Evolutionary conservation across 2,888 invertebrate species (phyloP).

Genomic region (Spisula solida): DNA sequence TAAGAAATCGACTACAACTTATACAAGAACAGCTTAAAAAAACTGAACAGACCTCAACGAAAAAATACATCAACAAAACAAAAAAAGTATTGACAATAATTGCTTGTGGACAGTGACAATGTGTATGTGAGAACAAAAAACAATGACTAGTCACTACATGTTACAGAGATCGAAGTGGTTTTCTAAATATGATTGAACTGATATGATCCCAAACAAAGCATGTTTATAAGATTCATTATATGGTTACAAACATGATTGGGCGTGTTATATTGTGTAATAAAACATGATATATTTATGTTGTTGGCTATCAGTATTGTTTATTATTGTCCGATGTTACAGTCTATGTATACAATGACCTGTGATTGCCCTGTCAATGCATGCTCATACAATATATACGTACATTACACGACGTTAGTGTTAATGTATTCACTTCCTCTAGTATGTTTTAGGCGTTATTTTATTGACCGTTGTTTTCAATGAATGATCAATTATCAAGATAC

Average conservation of each 20-base stretch:
- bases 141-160: too few species aligned
- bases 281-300: slow-evolving; percentile 9
- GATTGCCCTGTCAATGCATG: background rate
- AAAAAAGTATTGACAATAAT: too few species aligned
- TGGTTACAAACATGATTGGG: background rate
- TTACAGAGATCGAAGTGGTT: too few species aligned
- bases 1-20: too few species aligned
- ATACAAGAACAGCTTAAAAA: too few species aligned
- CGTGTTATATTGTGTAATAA: background rate
- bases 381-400: background rate
- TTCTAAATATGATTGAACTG: background rate
- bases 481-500: too few species aligned
- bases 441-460: background rate
- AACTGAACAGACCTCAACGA: too few species aligned
- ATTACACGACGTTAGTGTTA: background rate
- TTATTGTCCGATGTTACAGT: background rate
- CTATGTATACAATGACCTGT: background rate
- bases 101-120: too few species aligned
- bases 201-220: background rate
- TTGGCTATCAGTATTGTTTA: background rate
- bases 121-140: too few species aligned
- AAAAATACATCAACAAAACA: too few species aligned
- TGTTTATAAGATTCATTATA: background rate
- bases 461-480: too few species aligned
- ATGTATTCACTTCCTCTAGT: background rate